phyloP scores from a whole-genome alignment of 2,113 vertebrate species.

The Istiophorus platypterus region DNA sequence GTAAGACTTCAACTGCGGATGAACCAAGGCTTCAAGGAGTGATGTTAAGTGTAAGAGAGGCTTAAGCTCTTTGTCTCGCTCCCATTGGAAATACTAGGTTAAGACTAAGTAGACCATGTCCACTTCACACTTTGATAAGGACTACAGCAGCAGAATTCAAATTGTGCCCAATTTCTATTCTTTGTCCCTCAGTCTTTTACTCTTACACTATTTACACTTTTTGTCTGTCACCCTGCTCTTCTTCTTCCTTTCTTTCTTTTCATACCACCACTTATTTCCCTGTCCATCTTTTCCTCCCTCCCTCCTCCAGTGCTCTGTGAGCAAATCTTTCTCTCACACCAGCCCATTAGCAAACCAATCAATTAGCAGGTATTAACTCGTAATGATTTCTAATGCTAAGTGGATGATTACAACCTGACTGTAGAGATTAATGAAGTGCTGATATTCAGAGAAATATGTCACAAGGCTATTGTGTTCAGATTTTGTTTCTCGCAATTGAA shows the following conservation, averaged over 20 bases:
- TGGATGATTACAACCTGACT: slow-evolving; percentile 34
- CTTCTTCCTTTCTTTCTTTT: background rate
- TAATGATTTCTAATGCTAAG: slow-evolving; percentile 31
- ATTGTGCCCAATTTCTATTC: slow-evolving; percentile 60
- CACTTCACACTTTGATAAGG: slow-evolving; percentile 68
- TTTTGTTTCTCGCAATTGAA: background rate
- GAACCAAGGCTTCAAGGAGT: slow-evolving; percentile 30
- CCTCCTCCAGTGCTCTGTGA: slow-evolving; percentile 26
- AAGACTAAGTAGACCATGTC: slow-evolving; percentile 61
- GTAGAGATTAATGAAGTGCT: slow-evolving; percentile 24
- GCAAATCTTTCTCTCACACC: slow-evolving; percentile 19
- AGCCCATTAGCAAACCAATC: slow-evolving; percentile 57
- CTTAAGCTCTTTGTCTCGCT: slow-evolving; percentile 65
- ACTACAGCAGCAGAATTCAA: slow-evolving; percentile 65
- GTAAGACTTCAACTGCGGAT: background rate
- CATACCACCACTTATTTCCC: background rate
- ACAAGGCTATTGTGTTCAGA: background rate
- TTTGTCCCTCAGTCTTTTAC: slow-evolving; percentile 7
- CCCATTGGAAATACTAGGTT: slow-evolving; percentile 50
- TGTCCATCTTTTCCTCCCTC: slow-evolving; percentile 10
- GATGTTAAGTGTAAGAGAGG: slow-evolving; percentile 39
- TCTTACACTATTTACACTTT: slow-evolving; percentile 11
- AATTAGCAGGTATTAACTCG: slow-evolving; percentile 46
- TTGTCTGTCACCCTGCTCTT: background rate
- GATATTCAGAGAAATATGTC: background rate